These are phyloP conservation scores for Bombus confusus DNA, from an alignment of 1,140 invertebrate genomes.

Conservation along the genomic window DNA sequence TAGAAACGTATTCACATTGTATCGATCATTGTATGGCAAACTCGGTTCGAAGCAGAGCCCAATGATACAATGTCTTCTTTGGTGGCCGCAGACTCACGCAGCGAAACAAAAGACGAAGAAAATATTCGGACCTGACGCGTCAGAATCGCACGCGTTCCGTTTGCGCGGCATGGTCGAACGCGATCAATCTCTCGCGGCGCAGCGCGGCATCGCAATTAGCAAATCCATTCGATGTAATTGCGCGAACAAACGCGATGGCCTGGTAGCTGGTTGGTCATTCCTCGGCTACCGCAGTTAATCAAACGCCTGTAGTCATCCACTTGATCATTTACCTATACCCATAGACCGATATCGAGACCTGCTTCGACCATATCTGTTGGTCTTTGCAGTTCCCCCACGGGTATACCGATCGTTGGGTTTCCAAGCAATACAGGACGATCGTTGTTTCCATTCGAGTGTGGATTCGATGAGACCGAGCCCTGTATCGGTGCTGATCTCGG, in stretches of 20 bases:
- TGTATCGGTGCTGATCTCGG: conserved; percentile 26
- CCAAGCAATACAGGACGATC: not conserved
- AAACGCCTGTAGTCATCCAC: conserved; percentile 66
- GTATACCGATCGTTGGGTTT: not conserved
- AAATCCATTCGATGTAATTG: conserved; percentile 82
- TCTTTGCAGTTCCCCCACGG: not conserved
- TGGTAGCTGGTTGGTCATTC: conserved; percentile 31
- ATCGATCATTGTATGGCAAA: conserved; percentile 17
- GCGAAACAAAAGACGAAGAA: not conserved
- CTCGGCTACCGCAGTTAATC: conserved; percentile 76
- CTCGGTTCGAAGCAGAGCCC: conserved; percentile 33
- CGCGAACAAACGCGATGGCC: conserved; percentile 73
- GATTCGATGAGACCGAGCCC: conserved; percentile 28
- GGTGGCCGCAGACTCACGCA: not conserved
- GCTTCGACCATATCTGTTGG: not conserved
- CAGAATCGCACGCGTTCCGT: conserved; percentile 66
- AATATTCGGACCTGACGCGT: conserved; percentile 12
- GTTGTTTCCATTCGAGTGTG: not conserved
- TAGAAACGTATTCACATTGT: not conserved
- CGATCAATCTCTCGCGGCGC: conserved; percentile 76
- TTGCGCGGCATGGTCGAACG: conserved; percentile 74
- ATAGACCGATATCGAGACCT: conserved; percentile 21
- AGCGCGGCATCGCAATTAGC: conserved; percentile 78
- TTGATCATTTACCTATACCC: conserved; percentile 54
- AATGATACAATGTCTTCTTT: conserved; percentile 35